phyloP scores from a whole-genome alignment of 2,113 vertebrate species.

The Mus spicilegus region DNA sequence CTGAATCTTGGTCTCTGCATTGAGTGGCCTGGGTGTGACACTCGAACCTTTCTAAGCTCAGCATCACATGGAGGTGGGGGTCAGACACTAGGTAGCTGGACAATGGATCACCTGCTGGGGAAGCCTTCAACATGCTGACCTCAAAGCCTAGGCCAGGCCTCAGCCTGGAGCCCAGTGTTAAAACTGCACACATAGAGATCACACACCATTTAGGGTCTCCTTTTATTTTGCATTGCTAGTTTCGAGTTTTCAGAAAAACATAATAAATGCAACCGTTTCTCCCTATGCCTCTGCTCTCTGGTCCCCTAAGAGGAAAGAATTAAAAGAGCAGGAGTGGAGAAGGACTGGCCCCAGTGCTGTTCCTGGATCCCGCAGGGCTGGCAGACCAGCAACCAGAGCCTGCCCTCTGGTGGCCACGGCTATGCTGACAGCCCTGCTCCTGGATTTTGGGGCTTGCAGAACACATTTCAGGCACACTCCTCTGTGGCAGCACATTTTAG shows the following conservation, averaged over 20 bases:
- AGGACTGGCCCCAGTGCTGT: no score
- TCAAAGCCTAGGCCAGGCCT: background rate
- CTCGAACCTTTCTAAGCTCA: background rate
- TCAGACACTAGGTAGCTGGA: background rate
- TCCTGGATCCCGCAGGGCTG: background rate
- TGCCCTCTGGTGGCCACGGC: constrained; percentile 75
- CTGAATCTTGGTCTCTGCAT: background rate
- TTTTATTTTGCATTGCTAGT: constrained; percentile 45
- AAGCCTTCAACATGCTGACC: background rate
- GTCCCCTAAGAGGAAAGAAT: constrained; percentile 23
- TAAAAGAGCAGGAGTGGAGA: background rate
- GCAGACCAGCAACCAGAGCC: constrained; percentile 10
- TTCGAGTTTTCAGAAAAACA: constrained; percentile 52
- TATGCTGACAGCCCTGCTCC: background rate
- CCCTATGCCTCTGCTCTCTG: background rate
- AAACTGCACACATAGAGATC: background rate
- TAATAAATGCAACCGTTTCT: background rate
- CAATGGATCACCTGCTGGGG: background rate
- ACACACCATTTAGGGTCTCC: background rate
- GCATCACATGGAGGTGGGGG: background rate
- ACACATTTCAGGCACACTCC: background rate
- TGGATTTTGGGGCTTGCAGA: background rate
- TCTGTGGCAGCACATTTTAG: background rate
- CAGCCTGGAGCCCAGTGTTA: background rate
- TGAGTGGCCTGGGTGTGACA: background rate